Percentiles rank a stretch among this genome's conserved stretches.
Evolutionary conservation across 2,797 vertebrate genomes (phyloP).

Genomic region (Urophycis tenuis): DNA sequence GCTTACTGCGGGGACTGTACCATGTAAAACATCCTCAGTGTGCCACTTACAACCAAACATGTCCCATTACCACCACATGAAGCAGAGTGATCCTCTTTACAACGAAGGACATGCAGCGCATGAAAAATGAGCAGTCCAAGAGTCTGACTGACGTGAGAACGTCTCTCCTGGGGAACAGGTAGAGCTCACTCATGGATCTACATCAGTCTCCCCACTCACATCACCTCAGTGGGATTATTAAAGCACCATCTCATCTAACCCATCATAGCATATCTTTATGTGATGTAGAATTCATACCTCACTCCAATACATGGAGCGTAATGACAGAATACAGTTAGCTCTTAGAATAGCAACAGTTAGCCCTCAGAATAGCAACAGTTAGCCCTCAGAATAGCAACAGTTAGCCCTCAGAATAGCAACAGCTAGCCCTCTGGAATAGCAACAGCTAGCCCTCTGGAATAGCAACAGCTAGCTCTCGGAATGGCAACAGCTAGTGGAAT

Average conservation of each 20-base stretch:
- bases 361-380: too few species aligned
- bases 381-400: too few species aligned
- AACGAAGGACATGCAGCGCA: not conserved
- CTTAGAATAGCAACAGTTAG: too few species aligned
- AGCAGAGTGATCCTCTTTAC: not conserved
- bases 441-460: too few species aligned
- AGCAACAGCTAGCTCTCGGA: too few species aligned
- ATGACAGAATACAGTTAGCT: not conserved
- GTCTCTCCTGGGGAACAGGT: not conserved
- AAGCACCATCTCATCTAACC: not conserved
- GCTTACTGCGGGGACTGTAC: not conserved
- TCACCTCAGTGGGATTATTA: not conserved
- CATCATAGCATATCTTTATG: not conserved
- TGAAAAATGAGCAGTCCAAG: too few species aligned
- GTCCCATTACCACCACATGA: too few species aligned
- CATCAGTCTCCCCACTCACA: not conserved
- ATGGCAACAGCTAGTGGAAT: too few species aligned
- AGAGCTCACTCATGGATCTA: not conserved
- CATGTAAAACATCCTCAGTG: not conserved
- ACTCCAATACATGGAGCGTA: not conserved
- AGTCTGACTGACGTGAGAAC: not conserved
- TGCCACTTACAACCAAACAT: not conserved
- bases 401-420: too few species aligned
- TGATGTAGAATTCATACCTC: not conserved
- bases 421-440: too few species aligned